Evolutionary conservation across 64 coral and sea anemone species (phyloP).

Genomic region (Acropora tenuis): DNA sequence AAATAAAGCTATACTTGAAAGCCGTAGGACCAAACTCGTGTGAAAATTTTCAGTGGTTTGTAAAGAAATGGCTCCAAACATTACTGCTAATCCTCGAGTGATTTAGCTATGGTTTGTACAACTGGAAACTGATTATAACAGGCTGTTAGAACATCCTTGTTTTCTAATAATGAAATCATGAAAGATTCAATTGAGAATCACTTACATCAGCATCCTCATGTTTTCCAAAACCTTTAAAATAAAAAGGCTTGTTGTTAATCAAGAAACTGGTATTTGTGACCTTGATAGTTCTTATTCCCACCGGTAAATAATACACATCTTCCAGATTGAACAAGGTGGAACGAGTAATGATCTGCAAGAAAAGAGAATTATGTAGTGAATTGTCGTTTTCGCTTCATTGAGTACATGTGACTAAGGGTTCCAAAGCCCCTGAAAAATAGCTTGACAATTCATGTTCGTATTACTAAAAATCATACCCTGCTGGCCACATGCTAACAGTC

Average conservation of each 20-base stretch:
- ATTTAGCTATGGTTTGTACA: too few species aligned
- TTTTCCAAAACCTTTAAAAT: slow-evolving; percentile 98
- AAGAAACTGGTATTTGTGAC: slow-evolving; percentile 85
- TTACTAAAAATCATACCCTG: background rate
- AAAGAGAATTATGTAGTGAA: background rate
- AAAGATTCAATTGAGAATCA: background rate
- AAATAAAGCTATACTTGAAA: too few species aligned
- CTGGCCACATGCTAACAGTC: too few species aligned
- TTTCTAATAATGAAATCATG: background rate
- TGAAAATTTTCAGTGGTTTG: too few species aligned
- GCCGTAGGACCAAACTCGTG: too few species aligned
- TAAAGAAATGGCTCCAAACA: too few species aligned
- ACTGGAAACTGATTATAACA: too few species aligned
- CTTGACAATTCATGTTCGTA: too few species aligned
- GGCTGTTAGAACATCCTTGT: background rate
- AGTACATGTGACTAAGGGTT: too few species aligned
- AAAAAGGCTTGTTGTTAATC: slow-evolving; percentile 94
- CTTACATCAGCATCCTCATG: slow-evolving; percentile 99
- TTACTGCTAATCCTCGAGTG: too few species aligned
- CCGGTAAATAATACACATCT: slow-evolving; percentile 84
- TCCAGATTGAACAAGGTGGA: slow-evolving; percentile 3
- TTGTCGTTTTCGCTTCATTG: too few species aligned
- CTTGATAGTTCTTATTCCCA: slow-evolving; percentile 87
- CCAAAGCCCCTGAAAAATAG: too few species aligned
- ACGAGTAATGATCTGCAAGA: slow-evolving; percentile 39